phyloP scores from a whole-genome alignment of 2,113 vertebrate genomes.

The Machaerirhynchus nigripectus region DNA sequence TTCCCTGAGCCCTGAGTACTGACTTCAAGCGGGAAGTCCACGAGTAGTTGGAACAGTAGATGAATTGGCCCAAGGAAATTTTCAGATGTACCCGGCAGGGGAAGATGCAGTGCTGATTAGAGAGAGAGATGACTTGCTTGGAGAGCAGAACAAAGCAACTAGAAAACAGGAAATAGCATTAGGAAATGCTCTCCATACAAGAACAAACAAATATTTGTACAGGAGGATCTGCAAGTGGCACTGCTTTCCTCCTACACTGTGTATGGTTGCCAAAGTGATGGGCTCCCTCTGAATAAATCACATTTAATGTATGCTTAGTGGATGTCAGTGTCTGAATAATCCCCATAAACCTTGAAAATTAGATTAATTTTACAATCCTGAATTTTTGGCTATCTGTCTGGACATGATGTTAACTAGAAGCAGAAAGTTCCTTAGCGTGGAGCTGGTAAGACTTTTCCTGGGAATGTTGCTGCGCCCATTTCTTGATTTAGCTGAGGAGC shows the following conservation, averaged over 20 bases:
- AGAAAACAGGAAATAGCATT: conserved; percentile 31
- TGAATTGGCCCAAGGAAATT: neutral
- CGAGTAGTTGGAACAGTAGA: neutral
- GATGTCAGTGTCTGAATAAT: neutral
- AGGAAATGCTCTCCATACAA: neutral
- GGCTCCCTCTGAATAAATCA: neutral
- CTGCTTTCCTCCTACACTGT: neutral
- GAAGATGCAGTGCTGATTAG: neutral
- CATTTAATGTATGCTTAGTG: neutral
- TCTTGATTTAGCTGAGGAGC: neutral
- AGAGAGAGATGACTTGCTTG: neutral
- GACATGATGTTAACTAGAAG: neutral
- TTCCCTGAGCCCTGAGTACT: neutral
- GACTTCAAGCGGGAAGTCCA: fast-evolving
- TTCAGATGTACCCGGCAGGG: neutral
- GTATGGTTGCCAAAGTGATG: neutral
- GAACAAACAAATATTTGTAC: neutral
- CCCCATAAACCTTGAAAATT: neutral
- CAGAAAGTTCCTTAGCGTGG: neutral
- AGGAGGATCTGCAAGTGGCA: neutral
- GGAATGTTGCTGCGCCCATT: neutral
- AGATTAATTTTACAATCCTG: neutral
- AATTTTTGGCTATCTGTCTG: neutral
- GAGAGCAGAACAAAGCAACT: neutral
- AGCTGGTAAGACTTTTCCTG: neutral